These are phyloP conservation scores for Ailurus styani DNA, from an alignment of 2,113 vertebrate genomes.

Conservation along the genomic window DNA sequence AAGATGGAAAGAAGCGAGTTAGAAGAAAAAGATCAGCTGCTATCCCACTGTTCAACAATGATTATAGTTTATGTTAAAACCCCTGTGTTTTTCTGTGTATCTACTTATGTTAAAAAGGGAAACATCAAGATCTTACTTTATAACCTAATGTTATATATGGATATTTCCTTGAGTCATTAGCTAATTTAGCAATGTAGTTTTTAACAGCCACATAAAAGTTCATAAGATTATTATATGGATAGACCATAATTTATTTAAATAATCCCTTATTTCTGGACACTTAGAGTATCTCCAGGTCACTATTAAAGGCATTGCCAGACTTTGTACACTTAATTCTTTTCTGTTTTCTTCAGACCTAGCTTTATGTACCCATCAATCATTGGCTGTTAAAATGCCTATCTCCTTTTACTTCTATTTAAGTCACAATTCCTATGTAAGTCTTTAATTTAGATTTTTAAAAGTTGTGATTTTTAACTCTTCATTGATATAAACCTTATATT, in stretches of 20 bases:
- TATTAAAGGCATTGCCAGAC: not conserved
- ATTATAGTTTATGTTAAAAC: constrained; percentile 1
- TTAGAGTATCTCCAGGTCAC: not conserved
- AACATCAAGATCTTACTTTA: not conserved
- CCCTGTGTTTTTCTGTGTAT: not conserved
- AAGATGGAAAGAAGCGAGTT: not conserved
- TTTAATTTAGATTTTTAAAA: constrained; percentile 29
- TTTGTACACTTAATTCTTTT: not conserved
- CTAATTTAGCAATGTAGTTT: constrained; percentile 25
- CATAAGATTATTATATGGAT: not conserved
- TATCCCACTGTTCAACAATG: not conserved
- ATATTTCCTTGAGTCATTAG: constrained; percentile 23
- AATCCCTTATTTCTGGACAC: not conserved
- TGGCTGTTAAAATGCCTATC: not conserved
- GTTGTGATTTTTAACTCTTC: constrained; percentile 14
- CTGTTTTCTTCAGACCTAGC: not conserved
- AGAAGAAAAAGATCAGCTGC: not conserved
- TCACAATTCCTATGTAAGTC: not conserved
- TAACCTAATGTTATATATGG: not conserved
- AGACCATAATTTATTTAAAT: constrained; percentile 35
- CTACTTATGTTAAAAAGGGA: not conserved
- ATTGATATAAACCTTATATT: not conserved
- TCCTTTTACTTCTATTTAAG: not conserved
- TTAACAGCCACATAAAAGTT: constrained; percentile 24
- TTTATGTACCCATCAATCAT: not conserved